These are phyloP conservation scores for Takifugu flavidus DNA, from an alignment of 2,113 vertebrate species.

Conservation along the genomic window DNA sequence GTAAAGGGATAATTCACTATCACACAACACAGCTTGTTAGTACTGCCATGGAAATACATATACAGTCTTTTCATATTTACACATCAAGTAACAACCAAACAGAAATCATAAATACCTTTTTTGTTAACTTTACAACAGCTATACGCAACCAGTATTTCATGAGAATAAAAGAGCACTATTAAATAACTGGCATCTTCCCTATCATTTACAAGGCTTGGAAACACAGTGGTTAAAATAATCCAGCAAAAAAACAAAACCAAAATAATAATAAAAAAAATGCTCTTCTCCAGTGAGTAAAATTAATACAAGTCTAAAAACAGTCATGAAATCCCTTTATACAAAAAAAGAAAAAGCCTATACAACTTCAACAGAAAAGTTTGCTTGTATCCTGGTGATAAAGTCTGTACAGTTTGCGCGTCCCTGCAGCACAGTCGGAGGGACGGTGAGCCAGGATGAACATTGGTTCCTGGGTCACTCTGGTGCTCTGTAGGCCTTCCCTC, in stretches of 20 bases:
- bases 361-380: slow-evolving; percentile 72
- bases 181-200: slow-evolving; percentile 80
- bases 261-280: slow-evolving; percentile 54
- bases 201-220: slow-evolving; percentile 73
- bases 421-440: slow-evolving; percentile 62
- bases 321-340: slow-evolving; percentile 79
- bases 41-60: slow-evolving; percentile 80
- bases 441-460: slow-evolving; percentile 44
- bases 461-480: slow-evolving; percentile 41
- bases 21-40: slow-evolving; percentile 81
- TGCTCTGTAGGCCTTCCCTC: slow-evolving; percentile 38
- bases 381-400: slow-evolving; percentile 66
- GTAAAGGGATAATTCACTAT: slow-evolving; percentile 78
- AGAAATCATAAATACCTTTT: slow-evolving; percentile 81
- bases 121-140: slow-evolving; percentile 83
- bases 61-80: slow-evolving; percentile 80
- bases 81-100: slow-evolving; percentile 76
- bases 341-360: slow-evolving; percentile 72
- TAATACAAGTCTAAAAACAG: slow-evolving; percentile 78
- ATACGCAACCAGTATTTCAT: slow-evolving; percentile 70
- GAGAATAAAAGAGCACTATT: slow-evolving; percentile 76
- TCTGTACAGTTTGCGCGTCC: slow-evolving; percentile 75
- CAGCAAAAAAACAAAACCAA: slow-evolving; percentile 79
- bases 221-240: slow-evolving; percentile 96
- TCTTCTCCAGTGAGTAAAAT: slow-evolving; percentile 92